Evolutionary conservation across 2,113 vertebrate genomes (phyloP).

Genomic region (Xiphophorus maculatus): DNA sequence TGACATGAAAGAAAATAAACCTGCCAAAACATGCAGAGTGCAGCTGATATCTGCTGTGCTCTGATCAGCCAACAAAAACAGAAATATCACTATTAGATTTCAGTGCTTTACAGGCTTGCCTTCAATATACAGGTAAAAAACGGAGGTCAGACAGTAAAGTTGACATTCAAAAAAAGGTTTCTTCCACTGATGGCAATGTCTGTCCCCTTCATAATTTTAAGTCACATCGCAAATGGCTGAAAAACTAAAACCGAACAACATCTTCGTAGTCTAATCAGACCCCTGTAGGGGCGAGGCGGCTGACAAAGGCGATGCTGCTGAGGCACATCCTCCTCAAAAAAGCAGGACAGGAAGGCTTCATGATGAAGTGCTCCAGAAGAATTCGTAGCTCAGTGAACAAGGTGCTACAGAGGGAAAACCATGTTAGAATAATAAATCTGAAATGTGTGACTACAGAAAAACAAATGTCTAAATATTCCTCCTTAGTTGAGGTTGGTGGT

Average conservation of each 20-base stretch:
- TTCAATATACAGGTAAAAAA: slow-evolving; percentile 46
- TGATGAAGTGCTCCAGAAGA: slow-evolving; percentile 94
- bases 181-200: slow-evolving; percentile 59
- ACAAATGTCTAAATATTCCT: background rate
- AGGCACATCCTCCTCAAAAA: slow-evolving; percentile 96
- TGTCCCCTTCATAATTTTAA: slow-evolving; percentile 57
- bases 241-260: slow-evolving; percentile 30
- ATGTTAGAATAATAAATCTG: slow-evolving; percentile 3
- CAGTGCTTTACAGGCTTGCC: slow-evolving; percentile 64
- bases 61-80: slow-evolving; percentile 29
- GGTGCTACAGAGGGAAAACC: slow-evolving; percentile 77
- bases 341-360: slow-evolving; percentile 93
- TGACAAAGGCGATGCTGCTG: slow-evolving; percentile 96
- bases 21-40: slow-evolving; percentile 3
- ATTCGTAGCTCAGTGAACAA: slow-evolving; percentile 95
- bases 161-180: slow-evolving; percentile 66
- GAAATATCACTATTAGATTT: slow-evolving; percentile 40
- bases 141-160: slow-evolving; percentile 51
- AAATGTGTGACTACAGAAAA: background rate
- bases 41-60: slow-evolving; percentile 39
- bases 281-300: slow-evolving; percentile 93
- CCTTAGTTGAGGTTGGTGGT: no score
- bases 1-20: slow-evolving; percentile 37
- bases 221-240: slow-evolving; percentile 50
- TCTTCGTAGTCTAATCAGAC: slow-evolving; percentile 76